Percentiles rank a stretch among this genome's conserved stretches.
phyloP scores from a whole-genome alignment of 2,888 invertebrate genomes.

The Hyposoter didymator region DNA sequence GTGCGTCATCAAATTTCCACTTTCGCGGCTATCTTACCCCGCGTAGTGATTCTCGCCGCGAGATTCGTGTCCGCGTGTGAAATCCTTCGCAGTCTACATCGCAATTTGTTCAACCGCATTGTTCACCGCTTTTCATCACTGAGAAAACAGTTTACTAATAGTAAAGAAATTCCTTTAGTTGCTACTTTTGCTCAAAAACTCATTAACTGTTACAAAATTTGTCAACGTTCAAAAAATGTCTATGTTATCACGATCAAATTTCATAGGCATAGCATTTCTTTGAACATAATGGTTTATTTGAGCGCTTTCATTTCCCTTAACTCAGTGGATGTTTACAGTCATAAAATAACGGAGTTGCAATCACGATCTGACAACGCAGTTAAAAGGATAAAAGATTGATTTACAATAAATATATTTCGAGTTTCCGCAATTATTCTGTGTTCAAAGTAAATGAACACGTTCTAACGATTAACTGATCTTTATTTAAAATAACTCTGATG shows the following conservation, averaged over 20 bases:
- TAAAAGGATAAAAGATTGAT: slow-evolving; percentile 10
- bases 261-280: slow-evolving; percentile 18
- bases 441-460: slow-evolving; percentile 8
- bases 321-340: slow-evolving; percentile 11
- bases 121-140: too few relatives aligned
- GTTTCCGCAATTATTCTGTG: neutral
- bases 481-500: slow-evolving; percentile 14
- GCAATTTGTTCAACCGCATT: too few relatives aligned
- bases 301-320: slow-evolving; percentile 8
- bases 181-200: too few relatives aligned
- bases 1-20: too few relatives aligned
- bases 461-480: slow-evolving; percentile 9
- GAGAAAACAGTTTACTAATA: too few relatives aligned
- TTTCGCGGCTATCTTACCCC: too few relatives aligned
- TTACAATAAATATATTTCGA: slow-evolving; percentile 24
- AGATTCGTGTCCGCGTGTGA: too few relatives aligned
- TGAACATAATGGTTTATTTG: slow-evolving; percentile 19
- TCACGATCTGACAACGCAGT: slow-evolving; percentile 6
- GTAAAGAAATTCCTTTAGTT: too few relatives aligned
- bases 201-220: too few relatives aligned
- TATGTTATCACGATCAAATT: neutral
- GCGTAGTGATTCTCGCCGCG: too few relatives aligned
- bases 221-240: too few relatives aligned
- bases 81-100: too few relatives aligned
- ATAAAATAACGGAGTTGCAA: slow-evolving; percentile 7